phyloP scores from a whole-genome alignment of 2,113 vertebrate genomes.

The Poeciliopsis retropinna region DNA sequence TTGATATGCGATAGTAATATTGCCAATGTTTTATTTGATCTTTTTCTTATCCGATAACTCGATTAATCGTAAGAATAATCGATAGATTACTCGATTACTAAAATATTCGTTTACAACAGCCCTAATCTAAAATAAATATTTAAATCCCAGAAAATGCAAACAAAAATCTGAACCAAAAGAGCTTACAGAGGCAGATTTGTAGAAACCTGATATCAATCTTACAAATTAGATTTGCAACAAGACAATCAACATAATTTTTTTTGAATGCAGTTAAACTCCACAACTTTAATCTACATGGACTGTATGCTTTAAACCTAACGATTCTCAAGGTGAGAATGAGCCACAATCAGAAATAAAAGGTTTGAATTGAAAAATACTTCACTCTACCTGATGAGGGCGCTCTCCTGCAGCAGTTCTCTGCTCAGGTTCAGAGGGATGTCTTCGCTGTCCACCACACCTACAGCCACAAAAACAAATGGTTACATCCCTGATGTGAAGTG shows the following conservation, averaged over 20 bases:
- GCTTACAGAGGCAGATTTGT: not conserved
- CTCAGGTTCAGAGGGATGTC: constrained; percentile 98
- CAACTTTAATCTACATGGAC: not conserved
- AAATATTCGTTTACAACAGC: no score
- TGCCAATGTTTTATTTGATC: no score
- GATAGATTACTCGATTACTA: no score
- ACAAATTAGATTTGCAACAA: not conserved
- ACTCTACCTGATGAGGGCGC: constrained; percentile 89
- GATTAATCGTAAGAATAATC: no score
- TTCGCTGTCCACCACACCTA: constrained; percentile 98
- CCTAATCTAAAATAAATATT: no score
- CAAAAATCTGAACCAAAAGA: not conserved
- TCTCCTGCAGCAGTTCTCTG: constrained; percentile 96
- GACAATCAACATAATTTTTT: not conserved
- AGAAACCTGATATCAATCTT: not conserved
- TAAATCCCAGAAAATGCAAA: no score
- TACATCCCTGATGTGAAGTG: not conserved
- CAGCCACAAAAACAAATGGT: constrained; percentile 23
- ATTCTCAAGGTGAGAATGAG: no score
- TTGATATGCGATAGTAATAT: no score
- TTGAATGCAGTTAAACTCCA: not conserved
- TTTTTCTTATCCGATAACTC: no score
- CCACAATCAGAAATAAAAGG: not conserved
- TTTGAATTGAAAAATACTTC: not conserved
- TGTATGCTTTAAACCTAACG: not conserved